Percentiles rank a stretch among this genome's conserved stretches.
phyloP scores from a whole-genome alignment of 2,797 vertebrate species.

The Darevskia mixta region DNA sequence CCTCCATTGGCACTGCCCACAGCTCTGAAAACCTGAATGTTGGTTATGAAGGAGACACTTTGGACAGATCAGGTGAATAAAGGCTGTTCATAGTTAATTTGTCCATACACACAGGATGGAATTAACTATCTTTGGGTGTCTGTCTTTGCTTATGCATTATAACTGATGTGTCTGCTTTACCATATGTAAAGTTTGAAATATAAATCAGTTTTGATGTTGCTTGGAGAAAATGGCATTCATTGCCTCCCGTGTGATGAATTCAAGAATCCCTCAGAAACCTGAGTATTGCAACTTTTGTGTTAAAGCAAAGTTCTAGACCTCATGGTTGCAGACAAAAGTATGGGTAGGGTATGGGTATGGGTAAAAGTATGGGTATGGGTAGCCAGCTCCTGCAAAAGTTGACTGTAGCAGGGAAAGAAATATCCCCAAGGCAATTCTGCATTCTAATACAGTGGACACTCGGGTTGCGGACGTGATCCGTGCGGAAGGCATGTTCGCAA shows the following conservation, averaged over 20 bases:
- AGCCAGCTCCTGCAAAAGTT: not conserved
- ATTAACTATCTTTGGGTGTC: not conserved
- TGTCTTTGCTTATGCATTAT: not conserved
- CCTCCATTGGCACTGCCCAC: constrained; percentile 95
- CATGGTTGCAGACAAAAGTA: not conserved
- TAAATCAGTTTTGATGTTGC: not conserved
- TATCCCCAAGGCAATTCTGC: not conserved
- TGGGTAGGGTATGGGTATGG: not conserved
- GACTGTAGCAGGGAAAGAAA: not conserved
- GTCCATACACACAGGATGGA: too few relatives aligned
- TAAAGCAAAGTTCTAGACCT: not conserved
- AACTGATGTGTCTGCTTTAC: not conserved
- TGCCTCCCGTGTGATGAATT: not conserved
- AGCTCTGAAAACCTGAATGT: constrained; percentile 96
- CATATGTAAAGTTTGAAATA: not conserved
- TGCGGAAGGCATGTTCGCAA: too few relatives aligned
- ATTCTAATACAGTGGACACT: not conserved
- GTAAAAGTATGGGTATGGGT: not conserved
- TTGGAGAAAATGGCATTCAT: not conserved
- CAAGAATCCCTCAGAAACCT: not conserved
- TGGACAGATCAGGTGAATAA: constrained; percentile 87
- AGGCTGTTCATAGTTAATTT: not conserved
- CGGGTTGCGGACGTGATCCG: too few relatives aligned
- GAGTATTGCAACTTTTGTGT: not conserved
- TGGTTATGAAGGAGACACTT: constrained; percentile 89